These are phyloP conservation scores for Cotesia glomerata DNA, from an alignment of 1,140 invertebrate genomes.

Conservation along the genomic window DNA sequence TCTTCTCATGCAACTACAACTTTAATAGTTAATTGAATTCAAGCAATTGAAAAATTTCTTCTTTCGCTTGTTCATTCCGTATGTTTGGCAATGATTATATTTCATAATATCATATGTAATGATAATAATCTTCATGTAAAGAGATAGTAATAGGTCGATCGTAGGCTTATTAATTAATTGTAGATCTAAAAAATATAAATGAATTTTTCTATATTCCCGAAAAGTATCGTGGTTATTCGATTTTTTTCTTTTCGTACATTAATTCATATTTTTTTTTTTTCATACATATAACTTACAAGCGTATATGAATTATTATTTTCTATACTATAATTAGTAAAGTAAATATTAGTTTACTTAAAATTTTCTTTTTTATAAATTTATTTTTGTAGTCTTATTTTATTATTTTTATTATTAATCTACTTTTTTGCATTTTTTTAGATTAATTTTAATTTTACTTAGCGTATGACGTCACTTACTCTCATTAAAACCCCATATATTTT, in stretches of 20 bases:
- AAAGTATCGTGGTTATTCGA: conserved; percentile 11
- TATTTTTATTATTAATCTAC: too few species aligned
- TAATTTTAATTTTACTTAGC: too few species aligned
- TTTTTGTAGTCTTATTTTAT: too few species aligned
- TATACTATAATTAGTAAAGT: too few species aligned
- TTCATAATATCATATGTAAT: neutral
- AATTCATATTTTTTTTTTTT: neutral
- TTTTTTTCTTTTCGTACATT: neutral
- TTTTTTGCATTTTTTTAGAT: too few species aligned
- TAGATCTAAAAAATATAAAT: conserved; percentile 63
- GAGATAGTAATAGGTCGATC: conserved; percentile 43
- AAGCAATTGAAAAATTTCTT: conserved; percentile 33
- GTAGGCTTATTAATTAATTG: conserved; percentile 60
- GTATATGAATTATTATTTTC: too few species aligned
- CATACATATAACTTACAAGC: neutral
- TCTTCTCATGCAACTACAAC: too few species aligned
- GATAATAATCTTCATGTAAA: conserved; percentile 1
- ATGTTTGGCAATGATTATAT: conserved; percentile 39
- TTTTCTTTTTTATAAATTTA: too few species aligned
- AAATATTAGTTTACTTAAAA: too few species aligned
- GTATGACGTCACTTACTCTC: too few species aligned
- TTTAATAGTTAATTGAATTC: neutral
- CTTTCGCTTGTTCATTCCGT: conserved; percentile 44
- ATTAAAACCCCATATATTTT: too few species aligned
- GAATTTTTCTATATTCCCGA: conserved; percentile 52